Percentiles rank a stretch among this genome's conserved stretches.
Evolutionary conservation across 2,797 vertebrate species (phyloP).

Genomic region (Sparus aurata): DNA sequence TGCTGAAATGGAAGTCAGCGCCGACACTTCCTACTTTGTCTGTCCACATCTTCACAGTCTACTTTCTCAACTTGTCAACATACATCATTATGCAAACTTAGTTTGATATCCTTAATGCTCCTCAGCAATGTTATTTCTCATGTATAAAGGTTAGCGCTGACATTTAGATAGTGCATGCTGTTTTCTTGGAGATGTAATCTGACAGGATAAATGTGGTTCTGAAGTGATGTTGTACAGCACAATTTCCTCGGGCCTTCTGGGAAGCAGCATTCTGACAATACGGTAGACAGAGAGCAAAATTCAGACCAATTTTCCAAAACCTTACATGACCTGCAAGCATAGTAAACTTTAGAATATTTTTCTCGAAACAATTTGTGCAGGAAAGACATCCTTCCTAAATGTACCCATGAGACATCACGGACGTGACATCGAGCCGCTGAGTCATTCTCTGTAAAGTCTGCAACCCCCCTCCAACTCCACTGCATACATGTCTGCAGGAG

Average conservation of each 20-base stretch:
- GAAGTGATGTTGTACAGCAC: slow-evolving; percentile 11
- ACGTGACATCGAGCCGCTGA: slow-evolving; percentile 49
- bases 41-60: slow-evolving; percentile 11
- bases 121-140: slow-evolving; percentile 12
- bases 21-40: slow-evolving; percentile 12
- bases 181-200: slow-evolving; percentile 21
- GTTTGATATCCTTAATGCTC: slow-evolving; percentile 25
- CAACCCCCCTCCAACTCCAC: slow-evolving; percentile 30
- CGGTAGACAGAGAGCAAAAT: not conserved
- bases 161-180: slow-evolving; percentile 14
- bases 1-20: slow-evolving; percentile 22
- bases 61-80: slow-evolving; percentile 18
- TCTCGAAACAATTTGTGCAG: slow-evolving; percentile 20
- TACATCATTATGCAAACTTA: slow-evolving; percentile 22
- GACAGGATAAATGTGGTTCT: slow-evolving; percentile 14
- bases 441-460: slow-evolving; percentile 55
- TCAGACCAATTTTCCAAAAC: slow-evolving; percentile 29
- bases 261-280: slow-evolving; percentile 9
- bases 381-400: slow-evolving; percentile 50
- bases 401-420: slow-evolving; percentile 39
- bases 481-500: slow-evolving; percentile 76
- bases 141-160: slow-evolving; percentile 30
- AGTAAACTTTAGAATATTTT: slow-evolving; percentile 46
- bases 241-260: not conserved
- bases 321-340: slow-evolving; percentile 38